Percentiles rank a stretch among this genome's conserved stretches.
phyloP scores from a whole-genome alignment of 2,113 vertebrate genomes.

The Tretioscincus oriximinensis region DNA sequence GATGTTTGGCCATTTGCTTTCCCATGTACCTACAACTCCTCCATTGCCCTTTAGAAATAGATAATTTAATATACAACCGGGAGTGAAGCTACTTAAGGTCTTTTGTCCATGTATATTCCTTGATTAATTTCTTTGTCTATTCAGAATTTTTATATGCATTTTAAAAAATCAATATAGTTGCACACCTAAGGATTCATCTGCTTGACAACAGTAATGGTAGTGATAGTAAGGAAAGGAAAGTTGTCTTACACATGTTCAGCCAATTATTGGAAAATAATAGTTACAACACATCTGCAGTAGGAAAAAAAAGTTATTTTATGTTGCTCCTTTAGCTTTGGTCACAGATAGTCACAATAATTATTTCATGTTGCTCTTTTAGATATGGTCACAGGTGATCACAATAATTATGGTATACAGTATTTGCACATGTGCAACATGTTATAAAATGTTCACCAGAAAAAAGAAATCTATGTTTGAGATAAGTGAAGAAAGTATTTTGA shows the following conservation, averaged over 20 bases:
- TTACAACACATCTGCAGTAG: conserved; percentile 2
- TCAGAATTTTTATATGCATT: not conserved
- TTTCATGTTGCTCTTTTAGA: not conserved
- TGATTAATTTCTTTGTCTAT: too few species aligned
- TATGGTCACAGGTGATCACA: not conserved
- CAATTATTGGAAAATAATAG: conserved; percentile 19
- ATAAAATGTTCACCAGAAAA: not conserved
- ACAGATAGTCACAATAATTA: not conserved
- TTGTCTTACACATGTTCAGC: not conserved
- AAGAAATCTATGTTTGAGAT: not conserved
- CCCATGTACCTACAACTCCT: too few species aligned
- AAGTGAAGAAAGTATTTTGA: too few species aligned
- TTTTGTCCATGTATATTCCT: too few species aligned
- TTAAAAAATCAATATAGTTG: not conserved
- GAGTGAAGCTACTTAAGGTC: too few species aligned
- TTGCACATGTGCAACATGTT: not conserved
- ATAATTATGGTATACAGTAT: conserved; percentile 3
- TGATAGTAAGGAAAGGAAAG: not conserved
- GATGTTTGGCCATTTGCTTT: too few species aligned
- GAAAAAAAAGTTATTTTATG: not conserved
- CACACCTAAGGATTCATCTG: not conserved
- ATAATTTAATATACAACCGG: too few species aligned
- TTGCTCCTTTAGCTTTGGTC: not conserved
- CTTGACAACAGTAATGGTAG: not conserved
- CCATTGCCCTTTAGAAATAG: too few species aligned